Base-by-base conservation (phyloP, 2,888 invertebrate genomes). In the Cataglyphis albicans region DNA sequence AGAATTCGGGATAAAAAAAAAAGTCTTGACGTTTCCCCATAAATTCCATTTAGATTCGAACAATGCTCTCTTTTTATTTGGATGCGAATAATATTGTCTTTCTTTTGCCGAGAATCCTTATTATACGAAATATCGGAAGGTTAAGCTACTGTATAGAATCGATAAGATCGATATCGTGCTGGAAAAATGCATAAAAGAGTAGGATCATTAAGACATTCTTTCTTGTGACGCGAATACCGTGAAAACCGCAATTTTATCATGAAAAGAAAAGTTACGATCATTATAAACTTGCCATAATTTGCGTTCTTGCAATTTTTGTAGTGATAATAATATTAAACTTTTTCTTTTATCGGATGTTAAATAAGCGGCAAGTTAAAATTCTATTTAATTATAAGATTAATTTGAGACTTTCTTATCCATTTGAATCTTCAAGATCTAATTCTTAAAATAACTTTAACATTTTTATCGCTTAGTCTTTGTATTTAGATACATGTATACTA, bases 171-270 rank as follows among this genome's bases (percentile, higher is more conserved):
- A 63, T 35, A 18, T 63, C 35, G 63, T 35, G 32, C n/a, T 18
- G 63, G 63, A n/a, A 35, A 63, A 63, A 35, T 35, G 35, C n/a
- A 63, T 63, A 63, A 63, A 63, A 35, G 35, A 35, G 9, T n/a
- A 18, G 35, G 10, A 21, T 3, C 63, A 63, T 63, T 35, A 63
- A 3, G 10, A 32, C 32, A 32, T n/a, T 63, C n/a, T 35, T 32
- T 61, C 18, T 61, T 32, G 18, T 12, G 21, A 2, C 21, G 21
- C 55, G 10, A 21, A 55, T 21, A 21, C 21, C 29, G 32, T 18
- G 9, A 59, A 15, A 59, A 15, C 59, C 44, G 44, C 18, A 18
- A n/a, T n/a, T n/a, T n/a, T n/a, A 35, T 9, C 32, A 18, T n/a
- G 12, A 63, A 35, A 18, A 35, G 1, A 4, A 9, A n/a, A 35